Conservation (phyloP, 2,797 vertebrate genomes). For the Myotis myotis region DNA sequence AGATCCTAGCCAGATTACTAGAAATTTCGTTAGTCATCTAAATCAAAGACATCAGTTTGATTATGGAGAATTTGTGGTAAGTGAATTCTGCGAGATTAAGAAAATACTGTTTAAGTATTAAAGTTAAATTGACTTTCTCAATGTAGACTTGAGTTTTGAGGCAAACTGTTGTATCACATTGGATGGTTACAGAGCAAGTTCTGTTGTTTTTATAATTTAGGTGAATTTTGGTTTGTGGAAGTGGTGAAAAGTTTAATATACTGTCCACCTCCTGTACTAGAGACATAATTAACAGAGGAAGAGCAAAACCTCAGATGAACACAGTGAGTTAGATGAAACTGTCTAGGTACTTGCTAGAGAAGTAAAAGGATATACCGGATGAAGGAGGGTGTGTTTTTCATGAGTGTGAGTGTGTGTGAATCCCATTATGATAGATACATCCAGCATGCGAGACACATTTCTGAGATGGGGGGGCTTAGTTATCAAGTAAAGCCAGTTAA, state of each 20-base stretch:
- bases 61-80: constrained; percentile 88
- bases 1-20: constrained; percentile 86
- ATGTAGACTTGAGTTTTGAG: constrained; percentile 51
- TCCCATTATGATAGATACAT: background rate
- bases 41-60: constrained; percentile 87
- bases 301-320: background rate
- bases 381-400: background rate
- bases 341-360: background rate
- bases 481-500: background rate
- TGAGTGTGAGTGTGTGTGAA: background rate
- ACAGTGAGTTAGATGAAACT: constrained; percentile 37
- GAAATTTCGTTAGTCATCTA: constrained; percentile 87
- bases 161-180: background rate
- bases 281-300: background rate
- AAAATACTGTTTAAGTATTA: constrained; percentile 52
- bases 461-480: background rate
- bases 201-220: constrained; percentile 32
- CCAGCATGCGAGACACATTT: background rate
- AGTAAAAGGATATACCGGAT: constrained; percentile 1
- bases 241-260: constrained; percentile 23
- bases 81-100: constrained; percentile 74
- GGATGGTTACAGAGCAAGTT: constrained; percentile 1
- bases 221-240: constrained; percentile 37
- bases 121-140: constrained; percentile 52
- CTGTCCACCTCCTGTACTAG: background rate